Evolutionary conservation across 2,113 vertebrate genomes (phyloP), one percentile per base, ranked within the genome.

Genomic region (Heterocephalus glaber): DNA sequence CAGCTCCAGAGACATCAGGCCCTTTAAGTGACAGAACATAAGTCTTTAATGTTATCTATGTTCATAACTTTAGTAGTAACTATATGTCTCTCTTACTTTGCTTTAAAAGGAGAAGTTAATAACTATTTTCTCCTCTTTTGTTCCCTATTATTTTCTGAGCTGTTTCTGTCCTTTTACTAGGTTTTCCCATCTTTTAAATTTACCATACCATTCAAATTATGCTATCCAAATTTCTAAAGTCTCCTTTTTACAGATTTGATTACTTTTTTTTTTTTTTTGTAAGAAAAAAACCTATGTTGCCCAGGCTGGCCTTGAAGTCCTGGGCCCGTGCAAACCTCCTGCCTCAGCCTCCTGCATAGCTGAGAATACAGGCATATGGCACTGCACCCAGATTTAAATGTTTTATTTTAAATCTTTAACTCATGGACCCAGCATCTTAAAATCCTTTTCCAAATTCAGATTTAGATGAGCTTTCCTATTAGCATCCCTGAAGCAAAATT

Each of bases 31-130:
- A 17, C 77, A 33, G 30, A 26, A 54, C 44, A 16, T 3, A 33
- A 44, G 58, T 30, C 26, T 44, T 3, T 24, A 63, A n/a, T 60
- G 13, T 63, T 11, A 33, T 0, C 2, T 1, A 2, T 2, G 13
- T 35, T 79, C 5, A 2, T 24, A 3, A 17, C 38, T 54, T 61
- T 33, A 0, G 0, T 3, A 49, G 26, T 1, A 28, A 17, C 19
- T 17, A 19, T 1, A 33, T 2, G 10, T 54, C n/a, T 52, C 20
- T 12, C 30, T 33, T 24, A 26, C 68, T 30, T 52, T 35, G 33
- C 65, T 89, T 41, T 61, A 30, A 47, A 33, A 16, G 0, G 20
- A 65, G 66, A n/a, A 7, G 24, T 1, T 5, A 4, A 7, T 22
- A 54, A 14, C 85, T 68, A 54, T 54, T 61, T 56, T 35, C 11